Conservation (phyloP, 2,113 vertebrate species). For the Furnarius figulus region DNA sequence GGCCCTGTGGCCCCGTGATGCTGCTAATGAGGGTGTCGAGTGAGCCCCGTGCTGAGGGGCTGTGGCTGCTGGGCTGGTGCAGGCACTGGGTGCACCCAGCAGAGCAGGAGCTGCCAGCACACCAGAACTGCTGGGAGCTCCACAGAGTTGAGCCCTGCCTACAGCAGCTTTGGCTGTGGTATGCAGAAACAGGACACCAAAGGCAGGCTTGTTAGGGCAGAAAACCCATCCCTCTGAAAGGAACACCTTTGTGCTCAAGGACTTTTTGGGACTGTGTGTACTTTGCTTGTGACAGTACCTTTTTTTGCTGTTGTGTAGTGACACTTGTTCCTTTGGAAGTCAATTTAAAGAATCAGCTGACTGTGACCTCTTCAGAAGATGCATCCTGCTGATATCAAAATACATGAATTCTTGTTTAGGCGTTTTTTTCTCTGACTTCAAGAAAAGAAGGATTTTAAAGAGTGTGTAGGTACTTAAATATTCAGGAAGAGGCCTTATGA, state of each 20-base stretch:
- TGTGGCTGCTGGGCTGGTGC: rapidly evolving
- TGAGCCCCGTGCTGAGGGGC: rapidly evolving
- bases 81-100: background rate
- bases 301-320: background rate
- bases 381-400: background rate
- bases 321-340: background rate
- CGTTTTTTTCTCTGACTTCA: background rate
- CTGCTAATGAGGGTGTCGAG: background rate
- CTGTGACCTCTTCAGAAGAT: background rate
- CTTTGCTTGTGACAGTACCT: background rate
- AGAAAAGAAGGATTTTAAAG: background rate
- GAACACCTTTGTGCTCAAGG: background rate
- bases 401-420: background rate
- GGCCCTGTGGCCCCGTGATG: rapidly evolving
- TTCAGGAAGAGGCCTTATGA: background rate
- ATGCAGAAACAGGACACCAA: background rate
- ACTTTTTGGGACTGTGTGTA: background rate
- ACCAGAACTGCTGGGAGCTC: background rate
- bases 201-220: background rate
- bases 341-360: background rate
- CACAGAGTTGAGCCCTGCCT: background rate
- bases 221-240: background rate
- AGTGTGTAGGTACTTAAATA: background rate
- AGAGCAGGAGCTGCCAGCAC: background rate
- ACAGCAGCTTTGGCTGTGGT: rapidly evolving